phyloP scores from a whole-genome alignment of 1,140 invertebrate species.

The Papilio helenus region DNA sequence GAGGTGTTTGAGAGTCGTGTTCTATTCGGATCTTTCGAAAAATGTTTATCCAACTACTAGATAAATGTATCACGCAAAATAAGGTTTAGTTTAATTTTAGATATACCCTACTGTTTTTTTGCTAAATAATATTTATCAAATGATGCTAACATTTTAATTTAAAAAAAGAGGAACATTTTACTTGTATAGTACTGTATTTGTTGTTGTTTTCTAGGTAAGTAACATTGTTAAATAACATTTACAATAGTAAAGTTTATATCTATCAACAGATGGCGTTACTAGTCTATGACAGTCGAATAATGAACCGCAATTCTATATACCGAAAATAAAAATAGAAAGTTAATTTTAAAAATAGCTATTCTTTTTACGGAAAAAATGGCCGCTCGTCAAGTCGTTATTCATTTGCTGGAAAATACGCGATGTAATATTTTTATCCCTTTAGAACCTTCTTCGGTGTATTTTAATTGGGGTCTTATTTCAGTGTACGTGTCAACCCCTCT shows the following conservation, averaged over 20 bases:
- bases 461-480: constrained; percentile 74
- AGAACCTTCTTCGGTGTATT: constrained; percentile 47
- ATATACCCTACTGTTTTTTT: background rate
- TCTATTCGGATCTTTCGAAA: background rate
- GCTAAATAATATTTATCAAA: background rate
- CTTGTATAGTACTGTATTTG: too few relatives aligned
- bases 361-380: constrained; percentile 44
- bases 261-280: background rate
- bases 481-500: constrained; percentile 59
- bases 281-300: background rate
- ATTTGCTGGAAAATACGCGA: constrained; percentile 52
- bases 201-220: background rate
- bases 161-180: too few relatives aligned
- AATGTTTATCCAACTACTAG: background rate
- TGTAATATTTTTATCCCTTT: constrained; percentile 60
- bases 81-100: background rate
- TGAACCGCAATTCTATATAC: background rate
- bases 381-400: constrained; percentile 41
- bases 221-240: background rate
- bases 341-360: background rate
- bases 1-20: constrained; percentile 29
- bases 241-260: background rate
- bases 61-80: background rate
- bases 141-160: too few relatives aligned
- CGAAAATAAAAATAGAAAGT: background rate